Percentiles rank a stretch among this genome's conserved stretches.
Conservation (phyloP, 1,140 invertebrate species). For the Heliconius hermathena region DNA sequence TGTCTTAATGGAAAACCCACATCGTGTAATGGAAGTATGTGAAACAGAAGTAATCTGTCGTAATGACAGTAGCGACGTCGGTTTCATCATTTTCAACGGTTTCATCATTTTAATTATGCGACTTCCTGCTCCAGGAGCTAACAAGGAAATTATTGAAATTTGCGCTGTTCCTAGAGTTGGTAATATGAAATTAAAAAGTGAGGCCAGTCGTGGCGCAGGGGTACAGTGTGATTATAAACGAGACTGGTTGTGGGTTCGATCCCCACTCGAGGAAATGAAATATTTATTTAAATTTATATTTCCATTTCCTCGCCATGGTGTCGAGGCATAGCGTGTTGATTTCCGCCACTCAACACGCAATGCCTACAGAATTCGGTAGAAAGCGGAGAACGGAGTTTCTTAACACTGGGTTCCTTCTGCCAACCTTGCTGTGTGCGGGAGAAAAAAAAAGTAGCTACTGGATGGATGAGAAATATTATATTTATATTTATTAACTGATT, state of each 20-base stretch:
- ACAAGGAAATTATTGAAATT: constrained; percentile 32
- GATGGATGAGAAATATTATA: background rate
- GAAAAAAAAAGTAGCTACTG: no score
- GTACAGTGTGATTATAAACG: no score
- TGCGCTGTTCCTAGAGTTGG: background rate
- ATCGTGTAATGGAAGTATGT: constrained; percentile 2
- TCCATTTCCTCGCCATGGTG: no score
- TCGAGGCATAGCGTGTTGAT: no score
- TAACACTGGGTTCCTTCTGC: no score
- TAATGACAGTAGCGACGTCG: constrained; percentile 14
- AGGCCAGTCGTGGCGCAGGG: no score
- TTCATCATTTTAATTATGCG: constrained; percentile 26
- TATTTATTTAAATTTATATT: no score
- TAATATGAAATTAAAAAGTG: constrained; percentile 6
- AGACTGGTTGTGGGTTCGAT: no score
- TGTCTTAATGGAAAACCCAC: constrained; percentile 9
- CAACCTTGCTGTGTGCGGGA: background rate
- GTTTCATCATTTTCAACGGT: constrained; percentile 24
- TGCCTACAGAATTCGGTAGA: no score
- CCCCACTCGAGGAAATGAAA: no score
- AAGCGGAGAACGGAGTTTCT: no score
- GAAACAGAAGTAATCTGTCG: constrained; percentile 24
- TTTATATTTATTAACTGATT: background rate
- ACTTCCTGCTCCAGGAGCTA: constrained; percentile 18
- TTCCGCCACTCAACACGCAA: no score